These are phyloP conservation scores for Heliconius himera DNA, from an alignment of 1,140 invertebrate species.

Conservation along the genomic window DNA sequence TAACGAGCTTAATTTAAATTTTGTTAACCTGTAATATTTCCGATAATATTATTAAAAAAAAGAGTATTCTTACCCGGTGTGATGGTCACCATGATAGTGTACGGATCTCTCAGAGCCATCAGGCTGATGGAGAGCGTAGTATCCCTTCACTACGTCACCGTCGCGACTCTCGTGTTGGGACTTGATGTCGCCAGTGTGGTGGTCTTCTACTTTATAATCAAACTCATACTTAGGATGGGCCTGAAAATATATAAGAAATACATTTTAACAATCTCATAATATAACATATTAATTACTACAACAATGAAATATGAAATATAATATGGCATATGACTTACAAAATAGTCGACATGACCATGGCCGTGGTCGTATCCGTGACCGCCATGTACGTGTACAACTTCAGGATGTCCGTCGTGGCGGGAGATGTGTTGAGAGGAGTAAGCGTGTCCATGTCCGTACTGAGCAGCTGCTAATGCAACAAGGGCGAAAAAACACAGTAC, in stretches of 20 bases:
- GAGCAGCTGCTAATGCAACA: conserved; percentile 2
- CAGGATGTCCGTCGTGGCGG: conserved; percentile 47
- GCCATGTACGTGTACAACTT: conserved; percentile 29
- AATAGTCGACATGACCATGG: background rate
- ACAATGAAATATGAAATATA: too few relatives aligned
- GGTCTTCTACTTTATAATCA: conserved; percentile 69
- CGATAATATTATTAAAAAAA: too few relatives aligned
- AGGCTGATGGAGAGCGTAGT: conserved; percentile 61
- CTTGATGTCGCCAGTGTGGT: too few relatives aligned
- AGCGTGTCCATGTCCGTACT: conserved; percentile 38
- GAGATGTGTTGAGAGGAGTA: conserved; percentile 56
- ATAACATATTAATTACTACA: too few relatives aligned
- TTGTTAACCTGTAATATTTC: too few relatives aligned
- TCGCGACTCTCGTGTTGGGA: too few relatives aligned
- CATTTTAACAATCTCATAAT: background rate
- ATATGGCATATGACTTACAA: background rate
- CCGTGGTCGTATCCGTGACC: conserved; percentile 5
- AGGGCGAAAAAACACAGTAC: conserved; percentile 21
- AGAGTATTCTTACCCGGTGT: conserved; percentile 55
- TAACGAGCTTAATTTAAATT: too few relatives aligned
- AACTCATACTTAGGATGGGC: conserved; percentile 50
- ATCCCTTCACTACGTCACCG: conserved; percentile 56
- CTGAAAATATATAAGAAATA: conserved; percentile 36
- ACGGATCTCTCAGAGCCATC: conserved; percentile 65
- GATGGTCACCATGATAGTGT: conserved; percentile 36